Evolutionary conservation across 2,888 invertebrate species (phyloP), one percentile per base, ranked within the genome.

Genomic region (Sisyra terminalis): DNA sequence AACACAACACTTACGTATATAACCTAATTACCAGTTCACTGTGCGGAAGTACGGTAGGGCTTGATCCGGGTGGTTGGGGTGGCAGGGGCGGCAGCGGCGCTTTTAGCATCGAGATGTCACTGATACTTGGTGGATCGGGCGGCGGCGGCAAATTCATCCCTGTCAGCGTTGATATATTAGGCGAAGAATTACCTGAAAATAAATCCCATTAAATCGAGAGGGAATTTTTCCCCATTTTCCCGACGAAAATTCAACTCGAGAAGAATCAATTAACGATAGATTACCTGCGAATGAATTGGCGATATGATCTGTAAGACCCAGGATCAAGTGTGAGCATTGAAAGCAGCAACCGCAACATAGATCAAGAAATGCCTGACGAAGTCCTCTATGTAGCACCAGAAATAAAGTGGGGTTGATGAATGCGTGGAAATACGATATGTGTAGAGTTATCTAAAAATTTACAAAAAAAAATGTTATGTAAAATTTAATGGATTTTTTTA

Each of bases 351-450:
- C 82, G 61, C 84, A 84, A 64, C 83, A 79, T 34, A 81, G 64
- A 57, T 82, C 81, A 40, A 79, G 62, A 31, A 78, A 69, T 0
- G 83, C 84, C 42, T 76, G 69, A 13, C 84, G 69, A 46, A 85
- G 66, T 2, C 83, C 83, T 29, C 78, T 73, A 57, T 86, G 85
- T 44, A 86, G 66, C 40, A 79, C 76, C 59, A 87, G 70, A 62
- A 86, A 84, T 49, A 86, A 67, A 30, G 80, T 73, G 3, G 86
- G 86, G 57, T 86, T 86, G 50, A 85, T 82, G 53, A 85, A 84
- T 29, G 86, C 84, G 63, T 87, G 87, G 49, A 84, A 78, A 66
- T 85, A 85, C 50, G 86, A 85, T 64, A 86, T 83, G 71, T 86
- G 85, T 52, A 87, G 70, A 40, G 84, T 83, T 53, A 86, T 80